These are phyloP conservation scores for Drosophila gunungcola DNA, from an alignment of 1,140 invertebrate species.

Conservation along the genomic window DNA sequence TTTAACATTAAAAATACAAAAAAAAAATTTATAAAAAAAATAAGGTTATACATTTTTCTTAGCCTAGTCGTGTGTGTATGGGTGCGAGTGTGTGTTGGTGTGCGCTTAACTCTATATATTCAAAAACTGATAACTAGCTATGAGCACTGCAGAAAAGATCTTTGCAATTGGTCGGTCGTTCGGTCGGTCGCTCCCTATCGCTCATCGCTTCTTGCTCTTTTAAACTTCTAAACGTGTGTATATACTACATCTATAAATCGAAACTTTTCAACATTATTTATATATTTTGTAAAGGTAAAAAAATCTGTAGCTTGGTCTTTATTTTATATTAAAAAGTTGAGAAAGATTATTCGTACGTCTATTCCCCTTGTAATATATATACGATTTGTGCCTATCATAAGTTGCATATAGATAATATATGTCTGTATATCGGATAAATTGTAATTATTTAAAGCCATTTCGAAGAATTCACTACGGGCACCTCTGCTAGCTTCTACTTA, in stretches of 20 bases:
- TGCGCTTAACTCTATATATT: constrained; percentile 27
- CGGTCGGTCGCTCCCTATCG: constrained; percentile 71
- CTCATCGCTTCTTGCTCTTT: constrained; percentile 7
- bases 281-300: constrained; percentile 37
- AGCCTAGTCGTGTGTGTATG: constrained; percentile 12
- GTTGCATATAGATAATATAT: constrained; percentile 25
- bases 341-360: constrained; percentile 48
- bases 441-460: constrained; percentile 80
- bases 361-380: constrained; percentile 13
- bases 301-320: constrained; percentile 50
- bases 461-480: constrained; percentile 81
- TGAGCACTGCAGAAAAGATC: constrained; percentile 48
- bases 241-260: constrained; percentile 26
- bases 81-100: constrained; percentile 19
- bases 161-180: constrained; percentile 81
- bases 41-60: constrained; percentile 40
- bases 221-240: constrained; percentile 9
- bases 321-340: constrained; percentile 21
- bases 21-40: constrained; percentile 44
- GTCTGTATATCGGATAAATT: constrained; percentile 47
- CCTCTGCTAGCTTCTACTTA: constrained; percentile 44
- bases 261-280: constrained; percentile 39
- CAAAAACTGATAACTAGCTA: constrained; percentile 29
- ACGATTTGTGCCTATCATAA: constrained; percentile 25
- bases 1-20: constrained; percentile 46